phyloP scores from a whole-genome alignment of 1,140 invertebrate species.

The Bombus soroeensis region DNA sequence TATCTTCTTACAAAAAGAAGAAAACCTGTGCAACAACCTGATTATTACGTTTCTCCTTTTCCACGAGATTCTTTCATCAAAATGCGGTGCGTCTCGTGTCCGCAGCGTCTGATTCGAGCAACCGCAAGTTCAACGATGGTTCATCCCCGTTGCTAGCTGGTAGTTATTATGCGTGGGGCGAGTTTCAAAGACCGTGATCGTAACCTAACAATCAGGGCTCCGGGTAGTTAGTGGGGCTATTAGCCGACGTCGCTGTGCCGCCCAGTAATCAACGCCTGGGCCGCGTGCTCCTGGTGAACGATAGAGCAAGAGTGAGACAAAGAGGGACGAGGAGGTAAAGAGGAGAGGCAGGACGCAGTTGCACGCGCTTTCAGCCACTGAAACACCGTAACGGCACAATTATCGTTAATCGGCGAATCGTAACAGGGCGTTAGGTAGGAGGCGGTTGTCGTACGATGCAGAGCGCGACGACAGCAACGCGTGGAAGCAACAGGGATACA shows the following conservation, averaged over 20 bases:
- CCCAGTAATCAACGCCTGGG: slow-evolving; percentile 63
- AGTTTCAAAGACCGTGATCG: slow-evolving; percentile 62
- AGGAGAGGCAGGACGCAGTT: background rate
- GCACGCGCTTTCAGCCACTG: slow-evolving; percentile 40
- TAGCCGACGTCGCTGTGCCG: slow-evolving; percentile 54
- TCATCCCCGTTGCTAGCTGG: slow-evolving; percentile 45
- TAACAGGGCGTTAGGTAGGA: slow-evolving; percentile 36
- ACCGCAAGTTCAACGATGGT: background rate
- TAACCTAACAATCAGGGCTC: slow-evolving; percentile 63
- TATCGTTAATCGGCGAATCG: slow-evolving; percentile 42
- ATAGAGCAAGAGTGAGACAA: slow-evolving; percentile 37
- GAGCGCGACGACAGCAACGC: background rate
- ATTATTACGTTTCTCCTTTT: too few relatives aligned
- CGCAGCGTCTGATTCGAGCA: background rate
- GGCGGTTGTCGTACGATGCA: background rate
- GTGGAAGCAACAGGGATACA: background rate
- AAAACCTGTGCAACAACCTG: too few relatives aligned
- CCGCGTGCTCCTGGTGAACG: slow-evolving; percentile 28
- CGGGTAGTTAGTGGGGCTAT: slow-evolving; percentile 63
- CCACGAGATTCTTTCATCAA: background rate
- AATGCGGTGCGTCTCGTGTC: background rate
- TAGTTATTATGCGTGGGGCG: slow-evolving; percentile 60
- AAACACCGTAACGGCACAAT: slow-evolving; percentile 38
- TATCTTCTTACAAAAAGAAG: too few relatives aligned
- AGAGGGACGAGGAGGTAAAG: background rate